A percentile compares a stretch with the other conserved stretches of the same genome.
Evolutionary conservation across 2,888 invertebrate species (phyloP).

Genomic region (Hipparchia semele): DNA sequence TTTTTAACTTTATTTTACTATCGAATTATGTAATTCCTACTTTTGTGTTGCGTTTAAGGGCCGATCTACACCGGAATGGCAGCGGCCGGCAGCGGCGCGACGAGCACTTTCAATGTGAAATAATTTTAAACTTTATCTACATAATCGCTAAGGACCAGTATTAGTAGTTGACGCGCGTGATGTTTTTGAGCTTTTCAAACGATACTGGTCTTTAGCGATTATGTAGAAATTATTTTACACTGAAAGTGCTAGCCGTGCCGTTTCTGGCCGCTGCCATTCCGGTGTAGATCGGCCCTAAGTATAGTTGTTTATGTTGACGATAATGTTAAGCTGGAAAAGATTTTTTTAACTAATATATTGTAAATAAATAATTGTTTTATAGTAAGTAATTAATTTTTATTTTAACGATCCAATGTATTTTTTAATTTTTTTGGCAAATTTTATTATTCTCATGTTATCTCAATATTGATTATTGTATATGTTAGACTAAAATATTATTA

Average conservation of each 20-base stretch:
- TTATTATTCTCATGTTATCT: background rate
- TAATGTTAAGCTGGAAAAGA: constrained; percentile 13
- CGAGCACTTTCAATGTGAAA: too few relatives aligned
- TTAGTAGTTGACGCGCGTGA: too few relatives aligned
- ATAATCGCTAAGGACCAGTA: background rate
- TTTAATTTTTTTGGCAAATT: background rate
- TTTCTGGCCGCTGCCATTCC: too few relatives aligned
- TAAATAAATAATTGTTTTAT: background rate
- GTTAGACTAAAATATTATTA: background rate
- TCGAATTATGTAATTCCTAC: background rate
- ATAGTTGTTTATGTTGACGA: background rate
- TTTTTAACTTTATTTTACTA: background rate
- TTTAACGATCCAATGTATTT: background rate
- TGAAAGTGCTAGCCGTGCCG: too few relatives aligned
- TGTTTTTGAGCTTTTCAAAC: too few relatives aligned
- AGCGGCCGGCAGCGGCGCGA: too few relatives aligned
- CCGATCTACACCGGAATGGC: too few relatives aligned
- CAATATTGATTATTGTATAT: background rate
- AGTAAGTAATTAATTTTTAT: background rate
- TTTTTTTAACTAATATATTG: background rate
- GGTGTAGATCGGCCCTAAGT: too few relatives aligned
- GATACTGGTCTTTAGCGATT: too few relatives aligned
- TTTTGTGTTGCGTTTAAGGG: too few relatives aligned
- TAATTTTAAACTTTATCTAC: too few relatives aligned
- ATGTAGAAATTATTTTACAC: too few relatives aligned